phyloP scores from a whole-genome alignment of 1,140 invertebrate genomes.

The Venustaconcha ellipsiformis region DNA sequence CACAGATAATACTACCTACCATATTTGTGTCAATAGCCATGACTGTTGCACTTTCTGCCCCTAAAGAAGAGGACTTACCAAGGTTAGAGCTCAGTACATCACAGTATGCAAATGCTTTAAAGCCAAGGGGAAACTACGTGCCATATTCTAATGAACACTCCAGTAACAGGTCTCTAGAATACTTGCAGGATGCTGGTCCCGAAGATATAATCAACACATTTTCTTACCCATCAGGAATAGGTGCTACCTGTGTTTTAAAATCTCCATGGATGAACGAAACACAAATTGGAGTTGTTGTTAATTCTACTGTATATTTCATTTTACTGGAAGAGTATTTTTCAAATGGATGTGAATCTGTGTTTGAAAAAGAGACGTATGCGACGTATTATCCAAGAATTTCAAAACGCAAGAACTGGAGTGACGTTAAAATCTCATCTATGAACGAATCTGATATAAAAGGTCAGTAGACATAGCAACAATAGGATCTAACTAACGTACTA shows the following conservation, averaged over 20 bases:
- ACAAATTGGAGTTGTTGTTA: no score
- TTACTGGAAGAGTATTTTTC: no score
- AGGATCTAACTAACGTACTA: no score
- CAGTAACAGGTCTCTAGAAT: neutral
- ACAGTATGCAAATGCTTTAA: constrained; percentile 10
- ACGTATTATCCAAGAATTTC: no score
- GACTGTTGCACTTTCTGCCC: constrained; percentile 29
- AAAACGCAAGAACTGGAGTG: no score
- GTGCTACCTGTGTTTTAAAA: constrained; percentile 18
- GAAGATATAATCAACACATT: constrained; percentile 9
- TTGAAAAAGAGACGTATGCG: no score
- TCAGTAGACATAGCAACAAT: no score
- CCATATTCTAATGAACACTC: constrained; percentile 14
- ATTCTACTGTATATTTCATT: no score
- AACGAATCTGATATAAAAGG: no score
- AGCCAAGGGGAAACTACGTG: constrained; percentile 23
- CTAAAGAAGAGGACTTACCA: constrained; percentile 8
- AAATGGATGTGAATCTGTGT: no score
- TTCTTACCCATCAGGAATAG: constrained; percentile 15
- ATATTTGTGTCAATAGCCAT: constrained; percentile 31
- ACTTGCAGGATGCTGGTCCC: neutral
- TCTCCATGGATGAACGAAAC: neutral
- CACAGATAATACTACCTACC: constrained; percentile 25
- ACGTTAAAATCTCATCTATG: no score
- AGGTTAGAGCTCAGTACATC: constrained; percentile 13